Evolutionary conservation across 1,140 invertebrate species (phyloP), one percentile per base, ranked within the genome.

Genomic region (Triops cancriformis): DNA sequence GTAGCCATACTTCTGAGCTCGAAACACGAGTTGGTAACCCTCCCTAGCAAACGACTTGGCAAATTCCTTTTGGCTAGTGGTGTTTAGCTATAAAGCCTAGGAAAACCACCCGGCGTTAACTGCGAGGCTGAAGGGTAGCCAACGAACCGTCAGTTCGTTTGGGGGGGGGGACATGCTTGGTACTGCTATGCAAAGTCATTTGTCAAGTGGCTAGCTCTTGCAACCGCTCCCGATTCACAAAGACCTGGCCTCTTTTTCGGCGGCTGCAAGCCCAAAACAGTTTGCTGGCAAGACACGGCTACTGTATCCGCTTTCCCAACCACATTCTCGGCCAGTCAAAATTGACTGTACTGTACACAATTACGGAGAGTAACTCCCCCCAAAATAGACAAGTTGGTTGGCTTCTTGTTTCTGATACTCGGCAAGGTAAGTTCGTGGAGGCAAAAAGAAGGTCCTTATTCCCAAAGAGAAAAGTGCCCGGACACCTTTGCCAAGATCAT

Each of bases 81-180:
- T 64, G 51, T 64, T 64, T 64, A 64, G 51, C 51, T 64, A 64
- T 64, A 23, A 23, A 64, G 23, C 51, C 23, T 64, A 64, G 51
- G 51, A 64, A 64, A 64, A 64, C 51, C 51, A 64, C 51, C 51
- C 51, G 51, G 51, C 51, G 51, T 23, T 64, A 64, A 64, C 51
- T 64, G 51, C 51, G 5, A 64, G 23, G 51, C 14, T 23, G 51
- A 64, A 64, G 51, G 51, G 51, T 64, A 64, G 51, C 51, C 14
- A 23, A 23, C 51, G 51, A 64, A 64, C 51, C 51, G 23, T 64
- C 51, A 18, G 51, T 64, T 23, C 51, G 51, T 64, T 23, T 23
- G 23, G 23, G 51, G 43, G 11, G 18, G 43, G 14, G n/a, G 51
- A n/a, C 18, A 14, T 64, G 51, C 10, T n/a, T 64, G 51, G 51